These are phyloP conservation scores for Strigamia transsilvanica DNA, from an alignment of 2,888 invertebrate species.

Conservation along the genomic window DNA sequence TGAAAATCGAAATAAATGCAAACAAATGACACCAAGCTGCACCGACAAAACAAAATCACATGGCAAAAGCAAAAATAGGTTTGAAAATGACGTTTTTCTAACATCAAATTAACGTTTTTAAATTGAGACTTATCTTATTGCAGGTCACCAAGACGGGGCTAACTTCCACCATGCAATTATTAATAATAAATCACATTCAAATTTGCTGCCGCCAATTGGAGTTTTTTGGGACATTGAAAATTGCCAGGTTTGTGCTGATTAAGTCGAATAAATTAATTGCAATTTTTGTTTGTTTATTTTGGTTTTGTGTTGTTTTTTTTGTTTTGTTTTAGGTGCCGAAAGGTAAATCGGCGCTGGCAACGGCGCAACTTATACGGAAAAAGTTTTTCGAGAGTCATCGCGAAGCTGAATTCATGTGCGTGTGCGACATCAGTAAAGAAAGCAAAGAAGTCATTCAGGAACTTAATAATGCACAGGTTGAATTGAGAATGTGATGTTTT, in stretches of 20 bases:
- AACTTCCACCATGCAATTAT: conserved; percentile 5
- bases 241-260: conserved; percentile 71
- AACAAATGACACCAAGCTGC: background rate
- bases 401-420: conserved; percentile 88
- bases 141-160: background rate
- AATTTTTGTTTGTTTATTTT: too few species aligned
- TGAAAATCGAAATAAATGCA: background rate
- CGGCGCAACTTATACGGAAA: conserved; percentile 76
- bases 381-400: conserved; percentile 77
- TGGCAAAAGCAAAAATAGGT: conserved; percentile 21
- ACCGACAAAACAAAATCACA: background rate
- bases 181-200: background rate
- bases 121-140: background rate
- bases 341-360: conserved; percentile 79
- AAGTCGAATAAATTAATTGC: too few species aligned
- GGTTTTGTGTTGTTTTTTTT: too few species aligned
- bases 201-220: conserved; percentile 73
- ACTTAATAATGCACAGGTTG: conserved; percentile 82
- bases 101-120: background rate
- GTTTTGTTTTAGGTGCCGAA: conserved; percentile 73
- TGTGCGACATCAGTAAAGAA: conserved; percentile 87
- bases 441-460: conserved; percentile 78
- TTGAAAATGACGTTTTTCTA: background rate
- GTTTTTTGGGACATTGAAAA: conserved; percentile 96
- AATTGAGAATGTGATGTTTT: background rate